Conservation (phyloP, 2,888 invertebrate genomes). For the Lysandra coridon region DNA sequence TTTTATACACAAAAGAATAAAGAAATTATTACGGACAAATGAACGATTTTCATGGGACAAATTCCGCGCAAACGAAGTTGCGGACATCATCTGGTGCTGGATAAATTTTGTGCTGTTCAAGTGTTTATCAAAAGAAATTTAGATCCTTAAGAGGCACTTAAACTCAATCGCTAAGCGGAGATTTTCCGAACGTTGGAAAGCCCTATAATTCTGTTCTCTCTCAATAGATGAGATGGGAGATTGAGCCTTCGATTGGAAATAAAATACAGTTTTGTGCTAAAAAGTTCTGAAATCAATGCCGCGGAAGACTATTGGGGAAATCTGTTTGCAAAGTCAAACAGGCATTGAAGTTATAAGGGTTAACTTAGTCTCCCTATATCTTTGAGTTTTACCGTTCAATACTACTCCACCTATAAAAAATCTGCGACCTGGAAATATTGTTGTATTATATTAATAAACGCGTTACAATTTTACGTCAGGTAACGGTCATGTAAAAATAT, state of each 20-base stretch:
- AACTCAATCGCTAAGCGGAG: constrained; percentile 1
- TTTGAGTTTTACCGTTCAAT: neutral
- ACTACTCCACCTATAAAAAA: neutral
- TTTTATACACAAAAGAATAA: too few species aligned
- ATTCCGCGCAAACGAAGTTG: neutral
- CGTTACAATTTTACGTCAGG: neutral
- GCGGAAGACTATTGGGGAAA: constrained; percentile 17
- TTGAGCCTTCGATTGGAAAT: constrained; percentile 18
- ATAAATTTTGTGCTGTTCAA: neutral
- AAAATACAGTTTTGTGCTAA: constrained; percentile 14
- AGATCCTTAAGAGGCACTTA: neutral
- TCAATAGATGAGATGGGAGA: constrained; percentile 8
- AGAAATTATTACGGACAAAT: too few species aligned
- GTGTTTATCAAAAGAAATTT: constrained; percentile 11
- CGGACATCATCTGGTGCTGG: neutral
- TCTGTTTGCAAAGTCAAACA: constrained; percentile 3
- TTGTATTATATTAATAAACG: neutral
- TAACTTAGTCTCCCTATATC: neutral
- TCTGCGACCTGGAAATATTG: neutral
- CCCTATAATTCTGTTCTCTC: constrained; percentile 16
- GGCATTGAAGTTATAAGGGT: neutral
- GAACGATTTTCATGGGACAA: neutral
- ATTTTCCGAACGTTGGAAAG: neutral
- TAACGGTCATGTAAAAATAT: neutral
- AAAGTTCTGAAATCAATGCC: constrained; percentile 17